Evolutionary conservation across 2,888 invertebrate species (phyloP).

Genomic region (Drosophila lutescens): DNA sequence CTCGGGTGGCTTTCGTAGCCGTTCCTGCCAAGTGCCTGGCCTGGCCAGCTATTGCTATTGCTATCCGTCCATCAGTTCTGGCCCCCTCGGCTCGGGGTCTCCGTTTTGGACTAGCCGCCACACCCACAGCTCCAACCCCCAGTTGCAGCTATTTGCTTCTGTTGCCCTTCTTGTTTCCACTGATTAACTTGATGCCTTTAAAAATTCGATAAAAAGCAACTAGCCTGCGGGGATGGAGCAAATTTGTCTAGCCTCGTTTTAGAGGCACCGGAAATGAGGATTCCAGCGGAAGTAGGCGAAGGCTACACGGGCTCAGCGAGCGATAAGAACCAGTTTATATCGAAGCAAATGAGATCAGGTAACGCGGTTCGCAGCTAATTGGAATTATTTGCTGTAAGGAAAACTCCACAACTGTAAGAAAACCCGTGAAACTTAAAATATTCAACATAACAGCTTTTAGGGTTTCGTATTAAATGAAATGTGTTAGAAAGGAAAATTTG

Average conservation of each 20-base stretch:
- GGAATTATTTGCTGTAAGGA: not conserved
- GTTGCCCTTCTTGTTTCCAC: constrained; percentile 40
- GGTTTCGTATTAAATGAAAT: no score
- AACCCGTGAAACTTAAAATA: not conserved
- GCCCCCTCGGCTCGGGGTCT: not conserved
- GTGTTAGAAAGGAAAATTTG: no score
- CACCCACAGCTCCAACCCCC: constrained; percentile 13
- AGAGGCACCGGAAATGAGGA: constrained; percentile 51
- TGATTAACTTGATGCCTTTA: constrained; percentile 55
- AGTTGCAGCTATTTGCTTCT: constrained; percentile 10
- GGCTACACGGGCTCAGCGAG: not conserved
- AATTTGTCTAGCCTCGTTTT: constrained; percentile 38
- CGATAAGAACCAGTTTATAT: not conserved
- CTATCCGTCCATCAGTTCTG: constrained; percentile 11
- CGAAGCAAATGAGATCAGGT: not conserved
- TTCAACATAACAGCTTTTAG: no score
- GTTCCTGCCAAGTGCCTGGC: constrained; percentile 68
- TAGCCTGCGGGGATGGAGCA: constrained; percentile 3
- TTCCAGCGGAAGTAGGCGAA: constrained; percentile 39
- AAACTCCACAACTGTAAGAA: not conserved
- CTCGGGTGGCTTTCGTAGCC: constrained; percentile 32
- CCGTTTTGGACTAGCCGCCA: constrained; percentile 3
- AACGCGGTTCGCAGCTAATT: not conserved
- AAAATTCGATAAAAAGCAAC: constrained; percentile 21
- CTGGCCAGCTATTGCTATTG: constrained; percentile 40